These are phyloP conservation scores for Leucophenga varia DNA, from an alignment of 1,140 invertebrate genomes.

Conservation along the genomic window DNA sequence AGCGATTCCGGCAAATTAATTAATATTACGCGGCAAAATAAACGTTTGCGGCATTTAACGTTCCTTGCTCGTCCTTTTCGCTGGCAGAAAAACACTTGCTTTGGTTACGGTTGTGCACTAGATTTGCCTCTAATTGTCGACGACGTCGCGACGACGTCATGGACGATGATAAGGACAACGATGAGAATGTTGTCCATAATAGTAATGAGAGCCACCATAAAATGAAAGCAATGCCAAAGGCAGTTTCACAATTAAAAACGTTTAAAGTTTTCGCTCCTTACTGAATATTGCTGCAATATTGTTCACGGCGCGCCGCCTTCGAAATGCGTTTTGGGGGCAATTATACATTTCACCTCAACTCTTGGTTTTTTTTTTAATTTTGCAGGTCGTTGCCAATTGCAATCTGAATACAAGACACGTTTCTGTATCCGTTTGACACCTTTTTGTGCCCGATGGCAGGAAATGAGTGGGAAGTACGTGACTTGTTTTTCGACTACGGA, in stretches of 20 bases:
- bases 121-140: slow-evolving; percentile 33
- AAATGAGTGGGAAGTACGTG: slow-evolving; percentile 49
- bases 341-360: no score
- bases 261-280: slow-evolving; percentile 43
- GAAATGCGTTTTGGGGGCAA: slow-evolving; percentile 25
- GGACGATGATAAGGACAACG: no score
- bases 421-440: slow-evolving; percentile 49
- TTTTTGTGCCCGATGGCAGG: slow-evolving; percentile 41
- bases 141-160: background rate
- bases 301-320: slow-evolving; percentile 23
- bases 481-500: slow-evolving; percentile 27
- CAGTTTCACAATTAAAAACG: slow-evolving; percentile 48
- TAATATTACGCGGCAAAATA: slow-evolving; percentile 35
- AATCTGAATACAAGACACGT: slow-evolving; percentile 48
- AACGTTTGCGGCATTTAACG: slow-evolving; percentile 13
- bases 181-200: no score
- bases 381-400: slow-evolving; percentile 24
- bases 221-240: no score
- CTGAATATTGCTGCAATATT: no score
- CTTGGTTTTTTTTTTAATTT: no score
- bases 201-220: no score
- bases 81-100: no score
- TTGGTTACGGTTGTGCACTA: slow-evolving; percentile 14
- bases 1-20: slow-evolving; percentile 53
- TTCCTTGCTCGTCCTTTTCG: slow-evolving; percentile 9